Base-by-base conservation (phyloP, 1,140 invertebrate genomes). In the Ceratosolen fusciceps region DNA sequence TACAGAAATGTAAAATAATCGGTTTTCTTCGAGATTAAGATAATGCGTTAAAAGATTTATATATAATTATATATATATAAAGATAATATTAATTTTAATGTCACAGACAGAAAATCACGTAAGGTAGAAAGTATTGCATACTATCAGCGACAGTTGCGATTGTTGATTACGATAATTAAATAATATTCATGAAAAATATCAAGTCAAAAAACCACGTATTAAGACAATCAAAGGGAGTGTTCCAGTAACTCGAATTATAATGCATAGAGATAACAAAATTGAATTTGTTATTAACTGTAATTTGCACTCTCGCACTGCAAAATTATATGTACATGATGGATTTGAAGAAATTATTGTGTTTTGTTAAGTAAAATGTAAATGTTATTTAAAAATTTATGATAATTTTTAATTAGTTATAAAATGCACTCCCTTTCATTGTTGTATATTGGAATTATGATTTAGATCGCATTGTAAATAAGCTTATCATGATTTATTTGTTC, bases 391-490 rank as follows among this genome's bases (percentile, higher is more conserved):
- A 70, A 34, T 19, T 39, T 29, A 54, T 26, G 14, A 43, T 52
- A 37, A 65, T 67, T 73, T 79, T 52, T 72, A 43, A 72, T 73
- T 54, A 72, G 49, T n/a, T 47, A 62, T 43, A 43, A 67, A 39
- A 56, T 72, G 8, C 62, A 68, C 52, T 80, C 72, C 70, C 39
- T 71, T 56, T 26, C 12, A 37, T 74, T 80, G 47, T 80, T 29
- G 60, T 73, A 39, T 56, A 12, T 75, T 60, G 60, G 16, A 76
- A 34, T 79, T 73, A 80, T 62, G n/a, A 65, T 79, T 77, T 77
- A 84, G 74, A 80, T 74, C 74, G 74, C 60, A 80, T 71, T 85
- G 84, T 85, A 85, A 81, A 85, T 85, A 85, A 81, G 76, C 65
- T 77, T 77, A 29, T 77, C 67, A 77, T 77, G 34, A 77, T 77